phyloP scores from a whole-genome alignment of 2,113 vertebrate species.

The Scolopax mira region DNA sequence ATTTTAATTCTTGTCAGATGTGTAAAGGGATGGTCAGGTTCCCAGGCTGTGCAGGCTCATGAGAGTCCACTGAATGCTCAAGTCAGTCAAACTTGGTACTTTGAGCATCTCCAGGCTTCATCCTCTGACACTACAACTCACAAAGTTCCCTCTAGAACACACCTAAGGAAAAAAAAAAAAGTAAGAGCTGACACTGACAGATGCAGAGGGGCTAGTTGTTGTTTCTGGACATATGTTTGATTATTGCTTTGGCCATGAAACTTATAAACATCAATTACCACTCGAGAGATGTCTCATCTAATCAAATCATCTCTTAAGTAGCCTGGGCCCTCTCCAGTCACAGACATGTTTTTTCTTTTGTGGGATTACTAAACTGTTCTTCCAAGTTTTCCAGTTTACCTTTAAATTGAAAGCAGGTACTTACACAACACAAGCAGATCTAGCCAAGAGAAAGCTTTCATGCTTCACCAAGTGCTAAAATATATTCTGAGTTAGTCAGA shows the following conservation, averaged over 20 bases:
- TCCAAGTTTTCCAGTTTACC: neutral
- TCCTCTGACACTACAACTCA: neutral
- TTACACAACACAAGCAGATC: neutral
- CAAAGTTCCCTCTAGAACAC: neutral
- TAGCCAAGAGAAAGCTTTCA: neutral
- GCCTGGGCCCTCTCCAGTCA: neutral
- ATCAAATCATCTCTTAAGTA: neutral
- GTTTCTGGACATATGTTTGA: slow-evolving; percentile 16
- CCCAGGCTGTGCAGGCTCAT: neutral
- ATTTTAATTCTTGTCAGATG: neutral
- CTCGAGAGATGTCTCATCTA: neutral
- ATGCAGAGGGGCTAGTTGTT: neutral
- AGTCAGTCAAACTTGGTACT: neutral
- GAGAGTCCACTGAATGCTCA: neutral
- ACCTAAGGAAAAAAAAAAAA: neutral
- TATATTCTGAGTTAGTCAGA: neutral
- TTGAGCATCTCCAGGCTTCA: neutral
- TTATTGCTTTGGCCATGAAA: neutral
- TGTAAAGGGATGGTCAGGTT: neutral
- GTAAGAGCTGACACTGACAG: neutral
- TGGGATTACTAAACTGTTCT: neutral
- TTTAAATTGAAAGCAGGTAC: neutral
- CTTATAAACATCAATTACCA: neutral
- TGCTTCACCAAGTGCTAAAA: neutral
- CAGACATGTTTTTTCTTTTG: neutral